Evolutionary conservation across 2,113 vertebrate genomes (phyloP), one percentile per base, ranked within the genome.

Genomic region (Xiphias gladius): DNA sequence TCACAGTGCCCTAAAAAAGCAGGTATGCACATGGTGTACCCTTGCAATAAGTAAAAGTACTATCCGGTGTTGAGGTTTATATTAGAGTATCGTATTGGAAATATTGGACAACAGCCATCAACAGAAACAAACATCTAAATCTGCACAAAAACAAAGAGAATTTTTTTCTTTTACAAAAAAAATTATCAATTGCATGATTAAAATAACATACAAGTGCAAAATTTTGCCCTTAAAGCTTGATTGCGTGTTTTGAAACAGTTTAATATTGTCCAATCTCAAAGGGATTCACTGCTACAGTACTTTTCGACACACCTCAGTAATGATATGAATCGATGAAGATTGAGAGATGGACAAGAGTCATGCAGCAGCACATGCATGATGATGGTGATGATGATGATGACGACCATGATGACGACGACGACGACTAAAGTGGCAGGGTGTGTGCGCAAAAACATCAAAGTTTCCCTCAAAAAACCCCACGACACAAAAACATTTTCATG

Each of bases 221-320:
- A 64, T 83, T 76, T 72, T 73, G 83, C 81, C 69, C 80, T 90
- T 93, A 92, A 93, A 90, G 89, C 86, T 90, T 68, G 73, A 87
- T 85, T 91, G 87, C 17, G 30, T 77, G 30, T 90, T 83, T 84
- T 71, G 11, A 87, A 86, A 87, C 64, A 64, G 70, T 88, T 86
- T 35, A 59, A 76, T 62, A 73, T 76, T 26, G 59, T 79, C 80
- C 70, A 75, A 74, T 80, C 76, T 92, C 65, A 91, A 93, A 92
- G 88, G 88, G 92, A 89, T 84, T 87, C 48, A 68, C 84, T 92
- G 91, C 92, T 92, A 93, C 92, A 93, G 91, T 93, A 92, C 89
- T 41, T 83, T 61, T 71, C 71, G 83, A 86, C 59, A 73, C 52
- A 12, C 43, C 85, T 67, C 62, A 69, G 41, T 63, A 22, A 75